Evolutionary conservation across 2,113 vertebrate species (phyloP).

Genomic region (Macroglossus sobrinus): DNA sequence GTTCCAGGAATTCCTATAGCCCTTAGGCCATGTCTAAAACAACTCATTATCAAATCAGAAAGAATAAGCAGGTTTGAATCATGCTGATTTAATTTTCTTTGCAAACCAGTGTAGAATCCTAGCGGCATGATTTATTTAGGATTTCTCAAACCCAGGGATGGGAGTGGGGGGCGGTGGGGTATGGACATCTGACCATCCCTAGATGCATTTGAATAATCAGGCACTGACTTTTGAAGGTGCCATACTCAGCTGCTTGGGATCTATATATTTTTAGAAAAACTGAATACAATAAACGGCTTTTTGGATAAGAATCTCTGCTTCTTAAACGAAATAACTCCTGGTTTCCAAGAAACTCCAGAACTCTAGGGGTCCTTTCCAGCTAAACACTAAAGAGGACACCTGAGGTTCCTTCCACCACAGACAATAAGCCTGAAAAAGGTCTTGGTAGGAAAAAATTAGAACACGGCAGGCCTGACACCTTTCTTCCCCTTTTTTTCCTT

Average conservation of each 20-base stretch:
- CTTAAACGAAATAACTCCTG: background rate
- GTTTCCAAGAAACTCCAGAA: background rate
- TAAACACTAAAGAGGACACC: background rate
- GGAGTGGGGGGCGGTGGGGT: too few relatives aligned
- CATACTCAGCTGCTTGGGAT: background rate
- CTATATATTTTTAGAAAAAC: background rate
- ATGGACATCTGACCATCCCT: background rate
- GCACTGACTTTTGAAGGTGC: background rate
- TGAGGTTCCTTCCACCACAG: background rate
- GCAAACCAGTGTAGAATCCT: background rate
- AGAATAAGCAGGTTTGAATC: conserved; percentile 2
- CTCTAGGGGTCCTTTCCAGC: background rate
- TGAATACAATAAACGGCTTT: background rate
- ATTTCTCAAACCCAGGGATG: background rate
- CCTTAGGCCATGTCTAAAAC: background rate
- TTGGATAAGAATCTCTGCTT: background rate
- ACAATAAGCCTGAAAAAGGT: background rate
- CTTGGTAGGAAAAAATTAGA: background rate
- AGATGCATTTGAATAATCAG: background rate
- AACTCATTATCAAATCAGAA: background rate
- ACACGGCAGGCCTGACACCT: accelerated
- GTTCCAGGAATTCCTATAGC: background rate
- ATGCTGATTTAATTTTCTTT: background rate
- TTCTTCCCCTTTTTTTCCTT: background rate
- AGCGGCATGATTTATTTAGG: background rate